Evolutionary conservation across 2,888 invertebrate genomes (phyloP).

Genomic region (Cataglyphis rosenhaueri): DNA sequence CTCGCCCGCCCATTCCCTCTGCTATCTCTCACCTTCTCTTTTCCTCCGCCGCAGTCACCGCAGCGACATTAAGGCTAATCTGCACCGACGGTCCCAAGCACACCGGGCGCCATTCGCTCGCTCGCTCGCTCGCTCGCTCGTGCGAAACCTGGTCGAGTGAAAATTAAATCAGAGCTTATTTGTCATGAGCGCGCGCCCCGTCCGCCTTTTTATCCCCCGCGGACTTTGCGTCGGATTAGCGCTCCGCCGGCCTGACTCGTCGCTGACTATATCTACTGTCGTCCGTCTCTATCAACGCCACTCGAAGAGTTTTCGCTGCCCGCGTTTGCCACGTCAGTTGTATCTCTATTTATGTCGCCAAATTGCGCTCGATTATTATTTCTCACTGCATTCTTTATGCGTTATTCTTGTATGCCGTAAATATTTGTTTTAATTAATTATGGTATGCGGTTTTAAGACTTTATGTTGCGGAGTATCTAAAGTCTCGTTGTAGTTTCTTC

Average conservation of each 20-base stretch:
- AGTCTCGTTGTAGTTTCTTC: background rate
- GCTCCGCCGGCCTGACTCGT: conserved; percentile 56
- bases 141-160: conserved; percentile 74
- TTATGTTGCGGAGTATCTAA: background rate
- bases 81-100: conserved; percentile 69
- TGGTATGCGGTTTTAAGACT: background rate
- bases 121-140: conserved; percentile 58
- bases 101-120: conserved; percentile 49
- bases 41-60: conserved; percentile 54
- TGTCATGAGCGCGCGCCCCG: conserved; percentile 73
- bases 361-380: conserved; percentile 44
- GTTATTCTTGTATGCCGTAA: background rate
- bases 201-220: conserved; percentile 66
- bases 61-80: conserved; percentile 80
- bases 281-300: conserved; percentile 49
- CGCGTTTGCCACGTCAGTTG: conserved; percentile 10
- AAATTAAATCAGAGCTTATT: conserved; percentile 82
- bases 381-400: conserved; percentile 36
- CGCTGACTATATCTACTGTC: conserved; percentile 61
- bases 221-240: conserved; percentile 71
- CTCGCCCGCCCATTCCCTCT: background rate
- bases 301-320: conserved; percentile 42
- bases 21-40: conserved; percentile 46
- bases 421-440: conserved; percentile 53
- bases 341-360: conserved; percentile 44